phyloP scores from a whole-genome alignment of 1,140 invertebrate species.

The Leguminivora glycinivorella region DNA sequence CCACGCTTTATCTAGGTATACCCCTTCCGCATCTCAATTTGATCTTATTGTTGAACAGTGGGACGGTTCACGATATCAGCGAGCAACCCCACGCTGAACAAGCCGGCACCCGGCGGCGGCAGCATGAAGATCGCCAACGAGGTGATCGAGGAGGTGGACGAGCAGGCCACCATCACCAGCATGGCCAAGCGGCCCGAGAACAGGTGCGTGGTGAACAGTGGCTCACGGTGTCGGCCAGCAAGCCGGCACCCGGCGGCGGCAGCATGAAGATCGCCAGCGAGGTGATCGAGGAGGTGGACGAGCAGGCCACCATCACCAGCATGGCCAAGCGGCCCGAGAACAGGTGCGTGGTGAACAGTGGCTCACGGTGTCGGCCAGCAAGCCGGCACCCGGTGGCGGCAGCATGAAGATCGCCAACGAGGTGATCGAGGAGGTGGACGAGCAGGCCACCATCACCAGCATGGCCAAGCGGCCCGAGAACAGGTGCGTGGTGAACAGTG shows the following conservation, averaged over 20 bases:
- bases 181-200: conserved; percentile 80
- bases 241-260: conserved; percentile 69
- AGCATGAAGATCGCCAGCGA: conserved; percentile 86
- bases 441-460: conserved; percentile 88
- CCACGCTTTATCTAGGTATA: too few relatives aligned
- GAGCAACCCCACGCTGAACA: conserved; percentile 64
- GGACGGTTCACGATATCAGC: conserved; percentile 63
- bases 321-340: conserved; percentile 80
- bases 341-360: conserved; percentile 51
- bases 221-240: conserved; percentile 67
- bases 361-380: conserved; percentile 67
- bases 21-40: too few relatives aligned
- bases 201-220: conserved; percentile 51
- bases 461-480: conserved; percentile 80
- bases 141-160: conserved; percentile 90
- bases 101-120: conserved; percentile 69
- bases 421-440: conserved; percentile 90
- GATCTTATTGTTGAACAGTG: conserved; percentile 37
- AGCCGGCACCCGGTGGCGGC: conserved; percentile 69
- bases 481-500: conserved; percentile 51
- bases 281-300: conserved; percentile 90
- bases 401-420: conserved; percentile 86
- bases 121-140: conserved; percentile 86
- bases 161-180: conserved; percentile 88
- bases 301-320: conserved; percentile 88